These are phyloP conservation scores for Actinemys pallida DNA, from an alignment of 2,113 vertebrate genomes.

Conservation along the genomic window DNA sequence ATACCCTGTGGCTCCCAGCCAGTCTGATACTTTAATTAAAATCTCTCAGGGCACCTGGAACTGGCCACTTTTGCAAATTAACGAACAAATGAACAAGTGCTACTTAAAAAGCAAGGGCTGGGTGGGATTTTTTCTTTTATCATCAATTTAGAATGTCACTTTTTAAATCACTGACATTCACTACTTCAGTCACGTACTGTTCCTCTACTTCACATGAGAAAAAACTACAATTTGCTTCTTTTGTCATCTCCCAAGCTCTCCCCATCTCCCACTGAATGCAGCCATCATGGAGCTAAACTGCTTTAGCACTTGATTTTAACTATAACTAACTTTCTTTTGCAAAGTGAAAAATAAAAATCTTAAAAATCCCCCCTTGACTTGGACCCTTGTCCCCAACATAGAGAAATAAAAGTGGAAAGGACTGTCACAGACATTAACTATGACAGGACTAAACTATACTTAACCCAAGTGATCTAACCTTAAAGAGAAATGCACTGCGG, in stretches of 20 bases:
- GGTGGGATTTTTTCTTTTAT: not conserved
- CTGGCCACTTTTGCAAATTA: not conserved
- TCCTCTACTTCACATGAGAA: not conserved
- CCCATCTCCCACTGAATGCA: not conserved
- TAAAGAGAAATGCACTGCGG: slow-evolving; percentile 23
- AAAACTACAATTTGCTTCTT: not conserved
- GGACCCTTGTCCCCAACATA: not conserved
- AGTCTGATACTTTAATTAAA: slow-evolving; percentile 33
- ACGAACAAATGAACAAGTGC: not conserved
- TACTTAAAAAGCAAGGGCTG: not conserved
- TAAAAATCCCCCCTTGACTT: not conserved
- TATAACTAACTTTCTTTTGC: slow-evolving; percentile 1
- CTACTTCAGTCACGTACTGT: not conserved
- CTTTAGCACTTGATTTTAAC: slow-evolving; percentile 4
- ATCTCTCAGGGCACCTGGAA: slow-evolving; percentile 17
- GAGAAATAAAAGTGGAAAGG: not conserved
- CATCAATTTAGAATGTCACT: not conserved
- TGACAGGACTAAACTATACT: slow-evolving; percentile 19
- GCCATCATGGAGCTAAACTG: not conserved
- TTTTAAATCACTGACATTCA: slow-evolving; percentile 4
- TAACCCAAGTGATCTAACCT: slow-evolving; percentile 8
- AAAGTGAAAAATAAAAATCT: not conserved
- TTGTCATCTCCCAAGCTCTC: not conserved
- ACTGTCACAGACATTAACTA: not conserved
- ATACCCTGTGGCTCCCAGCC: not conserved